Conservation (phyloP, 2,888 invertebrate species). For the Masnerella sp. region DNA sequence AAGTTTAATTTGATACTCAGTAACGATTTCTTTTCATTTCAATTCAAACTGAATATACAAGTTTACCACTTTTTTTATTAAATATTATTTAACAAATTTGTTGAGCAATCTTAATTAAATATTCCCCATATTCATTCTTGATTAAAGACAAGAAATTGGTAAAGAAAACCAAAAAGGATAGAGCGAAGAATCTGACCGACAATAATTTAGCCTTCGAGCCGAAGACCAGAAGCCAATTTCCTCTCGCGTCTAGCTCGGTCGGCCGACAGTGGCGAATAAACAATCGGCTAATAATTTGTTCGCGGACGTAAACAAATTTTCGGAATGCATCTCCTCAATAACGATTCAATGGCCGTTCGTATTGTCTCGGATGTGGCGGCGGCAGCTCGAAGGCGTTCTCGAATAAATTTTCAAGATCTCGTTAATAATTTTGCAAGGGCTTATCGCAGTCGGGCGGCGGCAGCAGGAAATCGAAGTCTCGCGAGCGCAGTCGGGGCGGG, state of each 20-base stretch:
- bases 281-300: constrained; percentile 43
- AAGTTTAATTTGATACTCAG: too few species aligned
- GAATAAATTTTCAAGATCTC: constrained; percentile 64
- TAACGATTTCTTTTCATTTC: too few species aligned
- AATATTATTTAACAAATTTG: too few species aligned
- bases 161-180: too few species aligned
- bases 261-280: constrained; percentile 24
- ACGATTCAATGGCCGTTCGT: constrained; percentile 49
- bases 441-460: constrained; percentile 58
- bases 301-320: constrained; percentile 44
- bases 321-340: constrained; percentile 44
- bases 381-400: constrained; percentile 40
- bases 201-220: too few species aligned
- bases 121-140: too few species aligned
- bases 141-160: too few species aligned
- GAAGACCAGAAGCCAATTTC: constrained; percentile 26
- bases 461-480: constrained; percentile 63
- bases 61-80: too few species aligned
- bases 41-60: too few species aligned
- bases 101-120: too few species aligned
- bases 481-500: constrained; percentile 42
- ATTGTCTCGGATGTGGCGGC: constrained; percentile 43
- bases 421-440: constrained; percentile 65
- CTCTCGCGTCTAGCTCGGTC: constrained; percentile 1
- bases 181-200: too few species aligned